phyloP scores from a whole-genome alignment of 2,797 vertebrate genomes.

The Ceyx erithaca region DNA sequence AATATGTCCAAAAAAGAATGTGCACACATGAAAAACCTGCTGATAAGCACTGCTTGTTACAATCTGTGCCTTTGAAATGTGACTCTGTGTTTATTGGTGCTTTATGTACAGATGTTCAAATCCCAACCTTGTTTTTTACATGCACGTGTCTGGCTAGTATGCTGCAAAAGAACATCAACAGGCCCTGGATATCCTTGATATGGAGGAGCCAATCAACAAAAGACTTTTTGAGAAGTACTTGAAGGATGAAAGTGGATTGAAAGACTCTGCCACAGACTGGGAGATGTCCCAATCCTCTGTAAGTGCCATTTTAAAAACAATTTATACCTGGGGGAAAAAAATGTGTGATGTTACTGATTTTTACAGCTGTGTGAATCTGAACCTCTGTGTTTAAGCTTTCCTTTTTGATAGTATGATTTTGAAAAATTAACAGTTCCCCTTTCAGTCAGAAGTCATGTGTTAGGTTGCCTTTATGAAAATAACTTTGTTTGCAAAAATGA shows the following conservation, averaged over 20 bases:
- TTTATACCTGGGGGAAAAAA: neutral
- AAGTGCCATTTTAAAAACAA: constrained; percentile 58
- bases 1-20: neutral
- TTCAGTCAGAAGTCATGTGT: neutral
- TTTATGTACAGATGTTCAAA: constrained; percentile 2
- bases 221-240: constrained; percentile 88
- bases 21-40: neutral
- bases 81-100: neutral
- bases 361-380: neutral
- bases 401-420: neutral
- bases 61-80: neutral
- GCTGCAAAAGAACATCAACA: constrained; percentile 98
- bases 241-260: constrained; percentile 88
- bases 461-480: neutral
- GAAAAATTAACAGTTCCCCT: neutral
- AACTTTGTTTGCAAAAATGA: neutral
- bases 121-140: constrained; percentile 12
- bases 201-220: constrained; percentile 92
- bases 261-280: constrained; percentile 90
- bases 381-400: neutral
- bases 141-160: constrained; percentile 80
- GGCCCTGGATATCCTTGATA: constrained; percentile 95
- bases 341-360: neutral
- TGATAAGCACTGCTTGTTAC: neutral
- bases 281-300: constrained; percentile 94